Evolutionary conservation across 2,888 invertebrate genomes (phyloP).

Genomic region (Alcis repandata): DNA sequence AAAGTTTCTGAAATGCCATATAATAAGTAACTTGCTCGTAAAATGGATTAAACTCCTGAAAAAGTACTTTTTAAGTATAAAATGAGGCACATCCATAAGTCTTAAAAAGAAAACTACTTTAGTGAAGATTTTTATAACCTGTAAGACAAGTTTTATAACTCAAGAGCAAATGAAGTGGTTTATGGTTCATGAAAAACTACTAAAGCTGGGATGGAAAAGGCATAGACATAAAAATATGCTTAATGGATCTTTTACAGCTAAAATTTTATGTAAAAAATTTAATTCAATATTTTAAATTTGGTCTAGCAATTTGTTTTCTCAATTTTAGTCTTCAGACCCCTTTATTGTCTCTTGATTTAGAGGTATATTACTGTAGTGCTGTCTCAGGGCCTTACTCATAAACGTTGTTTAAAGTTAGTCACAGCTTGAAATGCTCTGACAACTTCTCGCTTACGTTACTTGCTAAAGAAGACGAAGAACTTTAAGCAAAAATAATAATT

Average conservation of each 20-base stretch:
- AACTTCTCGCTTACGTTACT: too few species aligned
- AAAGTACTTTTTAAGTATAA: conserved; percentile 17
- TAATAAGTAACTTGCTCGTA: background rate
- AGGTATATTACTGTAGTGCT: too few species aligned
- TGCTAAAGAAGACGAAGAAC: too few species aligned
- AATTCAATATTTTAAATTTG: background rate
- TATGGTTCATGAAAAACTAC: conserved; percentile 37
- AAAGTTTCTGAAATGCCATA: background rate
- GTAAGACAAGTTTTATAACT: conserved; percentile 40
- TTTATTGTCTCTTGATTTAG: too few species aligned
- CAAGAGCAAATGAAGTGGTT: conserved; percentile 38
- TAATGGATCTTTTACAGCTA: conserved; percentile 13
- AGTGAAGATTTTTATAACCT: conserved; percentile 34
- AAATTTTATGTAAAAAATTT: conserved; percentile 11
- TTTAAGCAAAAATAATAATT: too few species aligned
- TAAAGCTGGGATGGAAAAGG: conserved; percentile 32
- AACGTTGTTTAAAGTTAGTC: too few species aligned
- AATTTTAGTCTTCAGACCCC: background rate
- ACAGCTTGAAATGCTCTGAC: too few species aligned
- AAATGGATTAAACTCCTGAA: conserved; percentile 7
- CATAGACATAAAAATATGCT: conserved; percentile 24
- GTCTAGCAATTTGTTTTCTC: background rate
- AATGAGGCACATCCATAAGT: conserved; percentile 8
- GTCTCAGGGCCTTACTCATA: too few species aligned
- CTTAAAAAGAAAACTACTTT: conserved; percentile 36